These are phyloP conservation scores for Serrognathus titanus DNA, from an alignment of 2,888 invertebrate genomes.

Conservation along the genomic window DNA sequence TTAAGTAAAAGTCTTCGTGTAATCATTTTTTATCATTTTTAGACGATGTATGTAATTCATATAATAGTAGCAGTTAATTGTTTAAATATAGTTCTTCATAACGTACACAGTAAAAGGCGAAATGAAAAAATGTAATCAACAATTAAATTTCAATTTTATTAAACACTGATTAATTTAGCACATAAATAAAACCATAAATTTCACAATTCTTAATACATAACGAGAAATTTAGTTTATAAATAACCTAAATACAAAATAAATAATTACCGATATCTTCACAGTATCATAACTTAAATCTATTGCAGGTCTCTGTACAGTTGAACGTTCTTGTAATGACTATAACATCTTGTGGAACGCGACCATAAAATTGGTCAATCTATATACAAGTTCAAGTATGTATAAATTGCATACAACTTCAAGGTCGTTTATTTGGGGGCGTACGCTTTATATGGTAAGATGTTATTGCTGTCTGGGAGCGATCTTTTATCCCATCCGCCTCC, in stretches of 20 bases:
- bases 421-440: conserved; percentile 49
- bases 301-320: background rate
- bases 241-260: conserved; percentile 11
- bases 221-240: too few species aligned
- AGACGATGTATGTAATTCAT: too few species aligned
- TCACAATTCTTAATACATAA: background rate
- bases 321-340: background rate
- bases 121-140: too few species aligned
- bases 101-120: too few species aligned
- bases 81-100: too few species aligned
- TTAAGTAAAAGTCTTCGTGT: too few species aligned
- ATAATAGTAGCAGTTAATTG: too few species aligned
- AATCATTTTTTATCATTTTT: too few species aligned
- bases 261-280: background rate
- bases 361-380: conserved; percentile 29
- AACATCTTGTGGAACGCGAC: conserved; percentile 8
- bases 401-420: conserved; percentile 3
- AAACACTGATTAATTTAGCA: background rate
- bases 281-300: too few species aligned
- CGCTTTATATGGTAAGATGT: conserved; percentile 70
- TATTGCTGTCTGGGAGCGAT: conserved; percentile 55
- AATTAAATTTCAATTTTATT: background rate
- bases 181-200: background rate
- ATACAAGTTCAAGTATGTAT: conserved; percentile 4
- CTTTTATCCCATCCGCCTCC: conserved; percentile 70